Percentiles rank a stretch among this genome's conserved stretches.
Evolutionary conservation across 2,797 vertebrate species (phyloP).

Genomic region (Knipowitschia caucasica): DNA sequence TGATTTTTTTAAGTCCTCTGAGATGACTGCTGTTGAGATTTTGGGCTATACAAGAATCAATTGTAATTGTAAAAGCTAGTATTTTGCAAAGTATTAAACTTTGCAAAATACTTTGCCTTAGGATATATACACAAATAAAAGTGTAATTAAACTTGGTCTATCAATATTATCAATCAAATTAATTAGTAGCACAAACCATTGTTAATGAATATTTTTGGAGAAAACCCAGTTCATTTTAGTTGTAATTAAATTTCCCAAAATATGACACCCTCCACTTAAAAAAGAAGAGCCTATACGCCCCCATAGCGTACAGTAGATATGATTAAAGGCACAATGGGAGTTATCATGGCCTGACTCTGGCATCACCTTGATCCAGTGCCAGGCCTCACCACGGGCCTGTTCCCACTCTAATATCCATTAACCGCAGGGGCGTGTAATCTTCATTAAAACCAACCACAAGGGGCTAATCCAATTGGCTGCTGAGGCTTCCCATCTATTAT

Average conservation of each 20-base stretch:
- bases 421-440: slow-evolving; percentile 71
- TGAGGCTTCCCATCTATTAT: slow-evolving; percentile 59
- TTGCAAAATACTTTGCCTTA: too few relatives aligned
- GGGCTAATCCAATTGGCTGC: slow-evolving; percentile 69
- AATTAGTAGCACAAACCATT: too few relatives aligned
- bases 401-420: slow-evolving; percentile 63
- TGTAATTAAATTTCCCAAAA: background rate
- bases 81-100: too few relatives aligned
- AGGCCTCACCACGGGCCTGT: slow-evolving; percentile 52
- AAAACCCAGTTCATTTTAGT: too few relatives aligned
- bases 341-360: slow-evolving; percentile 33
- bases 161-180: too few relatives aligned
- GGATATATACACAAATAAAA: too few relatives aligned
- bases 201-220: too few relatives aligned
- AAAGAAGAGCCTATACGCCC: background rate
- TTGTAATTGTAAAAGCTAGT: too few relatives aligned
- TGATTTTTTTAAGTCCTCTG: too few relatives aligned
- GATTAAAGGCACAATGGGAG: slow-evolving; percentile 31
- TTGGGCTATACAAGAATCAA: too few relatives aligned
- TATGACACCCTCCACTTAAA: background rate
- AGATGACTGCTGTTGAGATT: too few relatives aligned
- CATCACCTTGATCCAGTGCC: slow-evolving; percentile 45
- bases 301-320: slow-evolving; percentile 1
- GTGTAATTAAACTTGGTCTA: too few relatives aligned
- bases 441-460: slow-evolving; percentile 69